Conservation (phyloP, 2,888 invertebrate genomes). For the Drosophila anomalata region DNA sequence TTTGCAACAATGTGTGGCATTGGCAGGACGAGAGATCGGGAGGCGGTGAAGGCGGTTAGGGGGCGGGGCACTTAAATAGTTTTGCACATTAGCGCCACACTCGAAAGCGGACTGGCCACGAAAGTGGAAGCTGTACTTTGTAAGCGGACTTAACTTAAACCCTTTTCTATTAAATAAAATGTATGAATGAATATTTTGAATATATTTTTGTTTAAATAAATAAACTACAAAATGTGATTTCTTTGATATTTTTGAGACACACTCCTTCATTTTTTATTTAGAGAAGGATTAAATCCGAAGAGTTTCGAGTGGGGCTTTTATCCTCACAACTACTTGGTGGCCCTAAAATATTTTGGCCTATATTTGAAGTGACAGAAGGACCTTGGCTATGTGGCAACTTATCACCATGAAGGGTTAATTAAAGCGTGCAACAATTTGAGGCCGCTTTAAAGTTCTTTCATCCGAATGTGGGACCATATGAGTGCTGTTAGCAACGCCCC, state of each 20-base stretch:
- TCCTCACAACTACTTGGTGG: no score
- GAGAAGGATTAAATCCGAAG: no score
- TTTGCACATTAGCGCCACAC: slow-evolving; percentile 50
- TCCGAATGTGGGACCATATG: slow-evolving; percentile 12
- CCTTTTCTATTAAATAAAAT: no score
- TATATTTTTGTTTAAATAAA: no score
- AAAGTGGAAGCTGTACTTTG: slow-evolving; percentile 10
- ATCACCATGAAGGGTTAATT: background rate
- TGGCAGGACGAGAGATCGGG: background rate
- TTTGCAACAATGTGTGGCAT: slow-evolving; percentile 65
- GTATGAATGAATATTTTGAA: no score
- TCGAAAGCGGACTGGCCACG: slow-evolving; percentile 27
- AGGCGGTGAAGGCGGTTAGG: background rate
- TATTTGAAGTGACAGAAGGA: background rate
- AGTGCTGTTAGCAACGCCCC: slow-evolving; percentile 28
- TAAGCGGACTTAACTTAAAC: background rate
- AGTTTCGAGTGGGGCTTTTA: no score
- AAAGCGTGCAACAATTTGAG: background rate
- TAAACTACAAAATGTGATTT: no score
- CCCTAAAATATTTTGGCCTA: background rate
- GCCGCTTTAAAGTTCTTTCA: slow-evolving; percentile 3
- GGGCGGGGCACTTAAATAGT: slow-evolving; percentile 59
- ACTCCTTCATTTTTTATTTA: no score
- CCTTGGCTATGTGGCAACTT: background rate
- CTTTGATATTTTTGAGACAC: no score